Base-by-base conservation (phyloP, 1,140 invertebrate genomes). In the Bombus polaris region DNA sequence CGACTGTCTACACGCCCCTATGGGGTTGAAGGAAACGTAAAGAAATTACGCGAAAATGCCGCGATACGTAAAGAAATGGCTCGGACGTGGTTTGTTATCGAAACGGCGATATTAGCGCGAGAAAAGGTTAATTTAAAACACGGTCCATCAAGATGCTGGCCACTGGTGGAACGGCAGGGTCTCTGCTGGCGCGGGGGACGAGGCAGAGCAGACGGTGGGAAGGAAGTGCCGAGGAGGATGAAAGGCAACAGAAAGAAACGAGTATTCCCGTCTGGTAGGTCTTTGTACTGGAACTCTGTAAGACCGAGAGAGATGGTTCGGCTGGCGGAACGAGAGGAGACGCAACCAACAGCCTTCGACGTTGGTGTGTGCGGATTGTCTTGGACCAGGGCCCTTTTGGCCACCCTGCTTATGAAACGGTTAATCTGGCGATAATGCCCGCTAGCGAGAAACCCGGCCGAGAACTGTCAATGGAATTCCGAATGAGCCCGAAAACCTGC, bases 231-330 rank as follows among this genome's bases (percentile, higher is more conserved):
- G 83, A 86, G 86, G 83, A 90, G 89, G 89, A 90, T 90, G 81
- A 90, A 90, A 90, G 89, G 87, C 89, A 88, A 88, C 87, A 91
- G 89, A 91, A 91, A 91, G 89, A 91, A 90, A 91, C 87, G 87
- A 88, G 89, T 90, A 88, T 88, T 91, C 89, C 79, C 89, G 89
- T 88, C 89, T 91, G 89, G 89, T 88, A 81, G 89, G 89, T 91
- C 89, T 91, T 91, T 91, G 89, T 90, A 91, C 89, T 86, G 75
- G 25, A 42, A 22, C 37, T 42, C 9, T 44, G 81, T 88, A 68
- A 77, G 71, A 32, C 57, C 75, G 53, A 84, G 74, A 72, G 83
- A 80, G 53, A 39, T 10, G 8, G 65, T 35, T 72, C 77, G 72
- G 59, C 65, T 0, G 82, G 78, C 87, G 78, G 84, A 76, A 89